Percentiles rank a stretch among this genome's conserved stretches.
These are phyloP conservation scores for Sylvia atricapilla DNA, from an alignment of 2,113 vertebrate genomes.

Conservation along the genomic window DNA sequence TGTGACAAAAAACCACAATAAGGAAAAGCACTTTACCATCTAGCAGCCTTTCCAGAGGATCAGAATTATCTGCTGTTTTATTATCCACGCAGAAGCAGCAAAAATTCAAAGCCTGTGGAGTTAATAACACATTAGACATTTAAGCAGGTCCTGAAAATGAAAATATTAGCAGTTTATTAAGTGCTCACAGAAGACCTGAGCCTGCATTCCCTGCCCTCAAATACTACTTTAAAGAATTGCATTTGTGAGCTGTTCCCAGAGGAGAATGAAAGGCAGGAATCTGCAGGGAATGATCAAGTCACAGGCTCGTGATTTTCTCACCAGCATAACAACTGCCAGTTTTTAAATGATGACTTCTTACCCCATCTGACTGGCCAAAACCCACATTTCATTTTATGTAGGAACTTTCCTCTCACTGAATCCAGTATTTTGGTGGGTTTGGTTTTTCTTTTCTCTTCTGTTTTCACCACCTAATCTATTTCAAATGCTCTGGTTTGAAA, in stretches of 20 bases:
- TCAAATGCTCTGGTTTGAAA: neutral
- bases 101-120: constrained; percentile 45
- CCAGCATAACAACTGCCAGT: neutral
- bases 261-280: constrained; percentile 1
- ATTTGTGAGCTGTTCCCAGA: neutral
- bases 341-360: neutral
- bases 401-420: neutral
- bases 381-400: neutral
- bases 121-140: constrained; percentile 25
- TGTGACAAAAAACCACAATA: constrained; percentile 27
- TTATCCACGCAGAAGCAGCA: constrained; percentile 35
- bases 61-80: constrained; percentile 40
- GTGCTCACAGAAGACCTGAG: constrained; percentile 12
- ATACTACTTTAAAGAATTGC: neutral
- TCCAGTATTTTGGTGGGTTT: neutral
- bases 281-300: constrained; percentile 22
- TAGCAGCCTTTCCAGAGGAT: constrained; percentile 31
- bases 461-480: neutral
- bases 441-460: neutral
- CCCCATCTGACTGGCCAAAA: neutral
- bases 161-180: constrained; percentile 37
- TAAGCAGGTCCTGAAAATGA: constrained; percentile 46
- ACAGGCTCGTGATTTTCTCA: neutral
- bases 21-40: constrained; percentile 32
- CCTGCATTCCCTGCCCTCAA: constrained; percentile 14